These are phyloP conservation scores for Magallana gigas DNA, from an alignment of 1,140 invertebrate species.

Conservation along the genomic window DNA sequence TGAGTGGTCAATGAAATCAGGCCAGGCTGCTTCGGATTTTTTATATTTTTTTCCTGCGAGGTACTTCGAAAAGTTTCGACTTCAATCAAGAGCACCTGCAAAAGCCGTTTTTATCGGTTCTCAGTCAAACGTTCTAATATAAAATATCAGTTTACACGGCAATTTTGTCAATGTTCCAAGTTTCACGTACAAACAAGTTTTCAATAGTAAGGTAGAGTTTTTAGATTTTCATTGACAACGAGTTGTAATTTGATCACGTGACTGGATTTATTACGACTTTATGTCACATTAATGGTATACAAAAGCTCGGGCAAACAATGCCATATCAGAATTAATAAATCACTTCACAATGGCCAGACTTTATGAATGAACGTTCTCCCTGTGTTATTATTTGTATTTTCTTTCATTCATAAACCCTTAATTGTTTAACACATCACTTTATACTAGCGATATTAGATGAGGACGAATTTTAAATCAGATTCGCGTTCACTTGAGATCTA, in stretches of 20 bases:
- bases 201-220: slow-evolving; percentile 17
- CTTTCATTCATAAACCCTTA: slow-evolving; percentile 32
- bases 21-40: neutral
- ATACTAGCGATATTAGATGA: slow-evolving; percentile 24
- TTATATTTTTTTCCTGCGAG: neutral
- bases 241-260: slow-evolving; percentile 37
- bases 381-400: slow-evolving; percentile 39
- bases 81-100: neutral
- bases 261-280: slow-evolving; percentile 36
- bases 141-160: neutral
- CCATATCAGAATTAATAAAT: slow-evolving; percentile 26
- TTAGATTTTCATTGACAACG: slow-evolving; percentile 36
- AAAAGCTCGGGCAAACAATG: slow-evolving; percentile 14
- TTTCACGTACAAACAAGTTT: slow-evolving; percentile 33
- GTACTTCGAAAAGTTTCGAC: neutral
- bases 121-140: neutral
- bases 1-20: neutral
- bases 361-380: slow-evolving; percentile 27
- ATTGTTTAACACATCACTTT: slow-evolving; percentile 24
- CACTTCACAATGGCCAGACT: slow-evolving; percentile 11
- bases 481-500: slow-evolving; percentile 2
- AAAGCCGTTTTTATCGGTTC: slow-evolving; percentile 13
- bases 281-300: slow-evolving; percentile 28
- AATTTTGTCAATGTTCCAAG: slow-evolving; percentile 27
- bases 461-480: slow-evolving; percentile 24